Percentiles rank a stretch among this genome's conserved stretches.
phyloP scores from a whole-genome alignment of 2,888 invertebrate species.

The Escarpia spicata region DNA sequence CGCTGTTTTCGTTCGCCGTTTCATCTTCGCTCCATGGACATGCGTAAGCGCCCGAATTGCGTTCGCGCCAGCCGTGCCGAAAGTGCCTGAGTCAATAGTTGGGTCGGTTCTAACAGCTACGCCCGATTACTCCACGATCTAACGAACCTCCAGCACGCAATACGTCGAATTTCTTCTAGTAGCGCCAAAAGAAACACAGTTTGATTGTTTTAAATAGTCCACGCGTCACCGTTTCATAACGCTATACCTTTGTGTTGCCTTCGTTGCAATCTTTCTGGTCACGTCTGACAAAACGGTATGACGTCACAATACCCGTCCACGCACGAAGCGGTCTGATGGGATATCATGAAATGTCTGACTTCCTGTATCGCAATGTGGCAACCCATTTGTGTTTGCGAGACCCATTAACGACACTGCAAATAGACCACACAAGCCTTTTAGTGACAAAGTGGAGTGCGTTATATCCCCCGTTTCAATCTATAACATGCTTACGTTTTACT shows the following conservation, averaged over 20 bases:
- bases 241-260: neutral
- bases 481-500: neutral
- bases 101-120: neutral
- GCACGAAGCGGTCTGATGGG: neutral
- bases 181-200: neutral
- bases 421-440: neutral
- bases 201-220: neutral
- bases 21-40: conserved; percentile 2
- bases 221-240: neutral
- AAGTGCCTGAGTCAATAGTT: neutral
- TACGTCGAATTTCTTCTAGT: neutral
- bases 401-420: neutral
- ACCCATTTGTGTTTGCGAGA: conserved; percentile 12
- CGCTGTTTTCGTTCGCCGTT: neutral
- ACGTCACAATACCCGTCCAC: neutral
- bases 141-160: neutral
- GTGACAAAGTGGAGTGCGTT: neutral
- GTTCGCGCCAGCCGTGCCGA: neutral
- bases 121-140: neutral
- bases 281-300: neutral
- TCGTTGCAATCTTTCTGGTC: neutral
- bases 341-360: neutral
- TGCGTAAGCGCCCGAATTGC: neutral
- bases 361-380: neutral
- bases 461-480: neutral